Conservation (phyloP, 2,888 invertebrate genomes). For the Nebria salina region DNA sequence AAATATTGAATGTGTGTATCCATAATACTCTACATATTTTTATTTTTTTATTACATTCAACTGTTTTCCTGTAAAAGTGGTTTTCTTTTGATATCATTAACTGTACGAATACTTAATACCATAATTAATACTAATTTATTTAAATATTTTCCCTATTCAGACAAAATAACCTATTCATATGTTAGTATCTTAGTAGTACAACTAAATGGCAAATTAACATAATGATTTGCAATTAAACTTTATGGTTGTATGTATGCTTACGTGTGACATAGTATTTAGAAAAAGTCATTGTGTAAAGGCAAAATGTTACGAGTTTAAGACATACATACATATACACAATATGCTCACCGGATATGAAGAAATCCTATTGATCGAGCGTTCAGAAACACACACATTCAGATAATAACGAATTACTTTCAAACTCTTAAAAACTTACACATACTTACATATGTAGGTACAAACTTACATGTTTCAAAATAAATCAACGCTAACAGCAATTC, state of each 20-base stretch:
- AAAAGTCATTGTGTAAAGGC: conserved; percentile 5
- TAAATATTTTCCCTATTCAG: too few relatives aligned
- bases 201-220: conserved; percentile 36
- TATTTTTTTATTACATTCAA: too few relatives aligned
- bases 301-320: background rate
- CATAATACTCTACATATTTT: too few relatives aligned
- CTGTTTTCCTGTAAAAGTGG: too few relatives aligned
- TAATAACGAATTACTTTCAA: background rate
- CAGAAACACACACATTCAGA: background rate
- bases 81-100: too few relatives aligned
- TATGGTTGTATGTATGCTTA: background rate
- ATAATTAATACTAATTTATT: too few relatives aligned
- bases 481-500: too few relatives aligned
- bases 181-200: background rate
- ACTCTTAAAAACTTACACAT: background rate
- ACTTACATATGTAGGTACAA: background rate
- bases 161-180: background rate
- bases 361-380: background rate
- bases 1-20: too few relatives aligned
- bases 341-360: conserved; percentile 17
- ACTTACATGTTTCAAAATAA: too few relatives aligned
- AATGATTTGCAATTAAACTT: conserved; percentile 32
- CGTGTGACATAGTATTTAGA: conserved; percentile 2
- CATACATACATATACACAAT: background rate
- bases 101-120: too few relatives aligned